These are phyloP conservation scores for Pomatostomus ruficeps DNA, from an alignment of 2,113 vertebrate genomes.

Conservation along the genomic window DNA sequence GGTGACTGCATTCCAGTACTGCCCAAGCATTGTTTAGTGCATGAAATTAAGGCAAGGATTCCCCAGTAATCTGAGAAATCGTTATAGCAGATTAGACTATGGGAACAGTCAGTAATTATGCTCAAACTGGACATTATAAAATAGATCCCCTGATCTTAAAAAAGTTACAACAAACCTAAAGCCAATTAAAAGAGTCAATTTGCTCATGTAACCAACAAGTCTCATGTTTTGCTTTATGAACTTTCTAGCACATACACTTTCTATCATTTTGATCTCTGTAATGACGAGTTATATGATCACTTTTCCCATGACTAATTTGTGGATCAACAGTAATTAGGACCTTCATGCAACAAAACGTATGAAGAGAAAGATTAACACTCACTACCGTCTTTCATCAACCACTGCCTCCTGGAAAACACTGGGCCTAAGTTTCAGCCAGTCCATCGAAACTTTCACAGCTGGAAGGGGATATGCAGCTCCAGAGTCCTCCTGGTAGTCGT, in stretches of 20 bases:
- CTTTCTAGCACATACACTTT: not conserved
- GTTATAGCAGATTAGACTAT: not conserved
- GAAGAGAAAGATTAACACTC: conserved; percentile 64
- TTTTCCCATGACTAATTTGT: not conserved
- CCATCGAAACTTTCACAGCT: conserved; percentile 95
- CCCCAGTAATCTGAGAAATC: not conserved
- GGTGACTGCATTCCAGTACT: not conserved
- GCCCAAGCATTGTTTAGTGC: not conserved
- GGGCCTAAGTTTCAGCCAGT: conserved; percentile 91
- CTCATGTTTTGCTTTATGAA: not conserved
- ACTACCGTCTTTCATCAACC: conserved; percentile 89
- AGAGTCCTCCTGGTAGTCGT: conserved; percentile 84
- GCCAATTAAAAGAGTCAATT: not conserved
- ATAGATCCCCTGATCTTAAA: not conserved
- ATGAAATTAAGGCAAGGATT: not conserved
- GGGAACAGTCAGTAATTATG: not conserved
- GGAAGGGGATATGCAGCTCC: conserved; percentile 89
- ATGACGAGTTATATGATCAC: not conserved
- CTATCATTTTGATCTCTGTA: not conserved
- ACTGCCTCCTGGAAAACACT: conserved; percentile 86
- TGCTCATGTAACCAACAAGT: not conserved
- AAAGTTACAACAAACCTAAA: not conserved
- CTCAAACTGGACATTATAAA: not conserved
- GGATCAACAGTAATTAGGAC: not conserved
- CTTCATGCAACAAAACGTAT: not conserved